phyloP scores from a whole-genome alignment of 2,888 invertebrate genomes.

The Catocala sponsa region DNA sequence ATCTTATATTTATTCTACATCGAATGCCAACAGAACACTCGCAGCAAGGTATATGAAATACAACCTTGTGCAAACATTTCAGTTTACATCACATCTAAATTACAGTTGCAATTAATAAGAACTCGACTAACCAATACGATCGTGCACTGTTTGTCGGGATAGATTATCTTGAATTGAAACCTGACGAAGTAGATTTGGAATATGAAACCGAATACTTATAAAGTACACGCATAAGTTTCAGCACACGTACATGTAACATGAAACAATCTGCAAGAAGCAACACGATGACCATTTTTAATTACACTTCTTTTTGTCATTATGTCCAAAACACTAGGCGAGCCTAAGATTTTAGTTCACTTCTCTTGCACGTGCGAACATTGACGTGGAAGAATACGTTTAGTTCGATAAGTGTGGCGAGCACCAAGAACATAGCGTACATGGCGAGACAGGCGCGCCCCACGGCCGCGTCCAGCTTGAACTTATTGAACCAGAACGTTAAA shows the following conservation, averaged over 20 bases:
- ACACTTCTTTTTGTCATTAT: slow-evolving; percentile 54
- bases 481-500: slow-evolving; percentile 94
- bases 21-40: slow-evolving; percentile 22
- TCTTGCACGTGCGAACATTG: slow-evolving; percentile 95
- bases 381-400: slow-evolving; percentile 97
- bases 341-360: slow-evolving; percentile 80
- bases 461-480: slow-evolving; percentile 94
- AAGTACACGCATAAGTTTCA: slow-evolving; percentile 53
- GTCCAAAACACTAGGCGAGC: slow-evolving; percentile 57
- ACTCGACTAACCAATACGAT: slow-evolving; percentile 30
- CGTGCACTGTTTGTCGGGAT: slow-evolving; percentile 19
- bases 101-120: slow-evolving; percentile 29
- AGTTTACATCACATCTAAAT: slow-evolving; percentile 27
- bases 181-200: slow-evolving; percentile 33
- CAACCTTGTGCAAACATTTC: slow-evolving; percentile 24
- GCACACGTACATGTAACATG: slow-evolving; percentile 43
- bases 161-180: slow-evolving; percentile 18
- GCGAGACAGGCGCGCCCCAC: slow-evolving; percentile 95
- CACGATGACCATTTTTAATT: slow-evolving; percentile 53
- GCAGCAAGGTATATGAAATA: slow-evolving; percentile 10
- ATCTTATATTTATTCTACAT: slow-evolving; percentile 26
- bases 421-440: slow-evolving; percentile 95
- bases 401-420: slow-evolving; percentile 96
- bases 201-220: slow-evolving; percentile 49
- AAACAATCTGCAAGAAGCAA: slow-evolving; percentile 57